Evolutionary conservation across 2,113 vertebrate genomes (phyloP).

Genomic region (Xiphias gladius): DNA sequence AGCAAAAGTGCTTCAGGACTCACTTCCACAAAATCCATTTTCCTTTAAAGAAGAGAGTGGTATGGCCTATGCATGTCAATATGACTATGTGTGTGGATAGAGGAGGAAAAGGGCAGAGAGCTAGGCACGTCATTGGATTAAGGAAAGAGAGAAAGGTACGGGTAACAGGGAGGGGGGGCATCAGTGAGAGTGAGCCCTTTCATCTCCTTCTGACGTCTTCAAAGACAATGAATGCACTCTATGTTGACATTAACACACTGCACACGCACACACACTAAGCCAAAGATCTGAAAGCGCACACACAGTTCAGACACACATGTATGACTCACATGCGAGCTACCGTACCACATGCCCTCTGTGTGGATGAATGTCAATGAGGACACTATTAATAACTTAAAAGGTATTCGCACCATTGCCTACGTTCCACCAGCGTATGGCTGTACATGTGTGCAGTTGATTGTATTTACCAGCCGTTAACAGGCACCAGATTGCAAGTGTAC

Average conservation of each 20-base stretch:
- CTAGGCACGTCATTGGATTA: constrained; percentile 54
- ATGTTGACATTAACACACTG: constrained; percentile 67
- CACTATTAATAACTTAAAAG: constrained; percentile 63
- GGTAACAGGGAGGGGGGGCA: constrained; percentile 53
- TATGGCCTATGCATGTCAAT: constrained; percentile 69
- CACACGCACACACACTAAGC: constrained; percentile 46
- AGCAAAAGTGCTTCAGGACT: constrained; percentile 67
- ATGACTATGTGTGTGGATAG: constrained; percentile 45
- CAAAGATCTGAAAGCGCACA: constrained; percentile 59
- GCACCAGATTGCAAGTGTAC: constrained; percentile 12
- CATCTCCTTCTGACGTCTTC: constrained; percentile 81
- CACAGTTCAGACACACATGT: neutral
- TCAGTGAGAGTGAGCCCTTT: constrained; percentile 77
- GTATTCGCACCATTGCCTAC: constrained; percentile 18
- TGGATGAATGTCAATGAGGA: constrained; percentile 62
- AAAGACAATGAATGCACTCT: constrained; percentile 80
- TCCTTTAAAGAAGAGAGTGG: constrained; percentile 64
- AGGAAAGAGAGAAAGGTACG: constrained; percentile 63
- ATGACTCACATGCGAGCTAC: constrained; percentile 30
- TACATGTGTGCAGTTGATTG: constrained; percentile 10
- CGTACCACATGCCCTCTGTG: constrained; percentile 40
- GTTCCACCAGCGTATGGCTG: neutral
- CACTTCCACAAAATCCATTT: constrained; percentile 73
- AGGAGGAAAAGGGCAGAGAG: constrained; percentile 25
- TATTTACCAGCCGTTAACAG: constrained; percentile 21